Percentiles rank a stretch among this genome's conserved stretches.
Conservation (phyloP, 2,888 invertebrate species). For the Calameuta idolon region DNA sequence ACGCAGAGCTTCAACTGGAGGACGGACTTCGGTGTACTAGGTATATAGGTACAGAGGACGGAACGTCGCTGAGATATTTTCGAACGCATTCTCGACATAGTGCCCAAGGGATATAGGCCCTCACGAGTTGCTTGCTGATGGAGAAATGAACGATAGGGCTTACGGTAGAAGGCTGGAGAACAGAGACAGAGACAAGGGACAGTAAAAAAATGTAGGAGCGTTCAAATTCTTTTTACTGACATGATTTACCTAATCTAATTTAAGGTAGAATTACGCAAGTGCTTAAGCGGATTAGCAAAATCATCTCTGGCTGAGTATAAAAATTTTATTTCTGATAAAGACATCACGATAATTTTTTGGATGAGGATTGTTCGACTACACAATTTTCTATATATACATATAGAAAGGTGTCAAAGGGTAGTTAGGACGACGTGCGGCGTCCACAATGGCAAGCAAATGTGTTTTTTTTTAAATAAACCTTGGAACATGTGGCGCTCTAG, state of each 20-base stretch:
- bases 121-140: neutral
- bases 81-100: neutral
- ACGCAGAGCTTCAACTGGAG: neutral
- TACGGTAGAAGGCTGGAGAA: neutral
- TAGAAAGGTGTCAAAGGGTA: no score
- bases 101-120: neutral
- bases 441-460: no score
- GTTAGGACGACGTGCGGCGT: no score
- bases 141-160: neutral
- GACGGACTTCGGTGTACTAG: neutral
- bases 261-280: neutral
- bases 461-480: no score
- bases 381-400: neutral
- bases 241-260: neutral
- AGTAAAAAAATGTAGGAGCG: neutral
- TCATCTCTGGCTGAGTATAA: neutral
- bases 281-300: neutral
- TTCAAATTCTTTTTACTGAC: neutral
- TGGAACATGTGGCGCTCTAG: no score
- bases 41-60: neutral
- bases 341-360: neutral
- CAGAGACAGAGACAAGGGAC: neutral
- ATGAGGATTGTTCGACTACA: neutral
- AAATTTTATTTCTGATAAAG: neutral
- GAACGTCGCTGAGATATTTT: conserved; percentile 4